Evolutionary conservation across 2,888 invertebrate species (phyloP).

Genomic region (Cephonodes hylas): DNA sequence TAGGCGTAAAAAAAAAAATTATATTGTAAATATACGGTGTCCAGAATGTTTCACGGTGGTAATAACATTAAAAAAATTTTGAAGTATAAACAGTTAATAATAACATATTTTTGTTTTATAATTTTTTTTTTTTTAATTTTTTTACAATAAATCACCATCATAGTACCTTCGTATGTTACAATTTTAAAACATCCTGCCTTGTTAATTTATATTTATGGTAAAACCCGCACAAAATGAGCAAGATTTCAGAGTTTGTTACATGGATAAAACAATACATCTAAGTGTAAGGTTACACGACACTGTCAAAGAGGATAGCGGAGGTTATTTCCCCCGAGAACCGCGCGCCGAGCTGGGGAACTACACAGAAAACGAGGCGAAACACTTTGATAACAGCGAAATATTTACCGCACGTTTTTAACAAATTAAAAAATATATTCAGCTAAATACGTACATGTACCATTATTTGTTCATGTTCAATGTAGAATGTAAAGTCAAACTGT

Average conservation of each 20-base stretch:
- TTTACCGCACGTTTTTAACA: neutral
- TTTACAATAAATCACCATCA: too few relatives aligned
- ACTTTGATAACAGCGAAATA: slow-evolving; percentile 24
- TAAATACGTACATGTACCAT: neutral
- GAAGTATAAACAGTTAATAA: too few relatives aligned
- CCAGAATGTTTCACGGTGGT: too few relatives aligned
- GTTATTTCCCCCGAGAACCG: slow-evolving; percentile 55
- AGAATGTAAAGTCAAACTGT: slow-evolving; percentile 15
- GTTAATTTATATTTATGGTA: neutral
- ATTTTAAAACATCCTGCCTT: neutral
- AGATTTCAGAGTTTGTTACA: slow-evolving; percentile 23
- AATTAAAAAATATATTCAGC: neutral
- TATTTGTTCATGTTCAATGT: neutral
- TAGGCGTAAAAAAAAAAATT: too few relatives aligned
- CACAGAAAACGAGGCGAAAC: slow-evolving; percentile 30
- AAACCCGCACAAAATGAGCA: slow-evolving; percentile 25
- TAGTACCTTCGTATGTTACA: neutral
- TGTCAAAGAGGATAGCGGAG: slow-evolving; percentile 49
- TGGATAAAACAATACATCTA: slow-evolving; percentile 15
- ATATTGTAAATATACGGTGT: too few relatives aligned
- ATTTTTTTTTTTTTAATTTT: too few relatives aligned
- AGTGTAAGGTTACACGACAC: slow-evolving; percentile 41
- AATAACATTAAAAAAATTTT: too few relatives aligned
- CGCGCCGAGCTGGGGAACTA: slow-evolving; percentile 30
- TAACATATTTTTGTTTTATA: too few relatives aligned